Base-by-base conservation (phyloP, 2,113 vertebrate species). In the Ceyx melanurus region DNA sequence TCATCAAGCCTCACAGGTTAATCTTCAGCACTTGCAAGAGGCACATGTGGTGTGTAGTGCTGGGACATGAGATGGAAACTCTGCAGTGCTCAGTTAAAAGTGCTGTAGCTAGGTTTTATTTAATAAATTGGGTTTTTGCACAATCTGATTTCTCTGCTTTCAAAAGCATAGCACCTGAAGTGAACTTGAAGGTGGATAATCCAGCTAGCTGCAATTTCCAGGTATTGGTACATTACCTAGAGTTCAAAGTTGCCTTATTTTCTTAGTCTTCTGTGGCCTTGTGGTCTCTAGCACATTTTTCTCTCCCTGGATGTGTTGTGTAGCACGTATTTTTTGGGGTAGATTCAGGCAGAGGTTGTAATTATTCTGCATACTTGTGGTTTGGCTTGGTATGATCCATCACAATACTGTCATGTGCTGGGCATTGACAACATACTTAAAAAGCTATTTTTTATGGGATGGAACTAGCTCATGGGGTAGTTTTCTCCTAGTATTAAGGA, bases 351-450 rank as follows among this genome's bases (percentile, higher is more conserved):
- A 67, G 65, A 90, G 76, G 53, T 64, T 67, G 68, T 67, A 86
- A 91, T 95, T 90, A 88, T 62, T 13, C 40, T 67, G 12, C 95
- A 86, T 95, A 74, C 11, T 86, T 95, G 96, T 92, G 94, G 94
- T 81, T 61, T 95, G 93, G 86, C 65, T 40, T 71, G n/a, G 28
- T 81, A 88, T 80, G 66, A 89, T 91, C 88, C 85, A 77, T 94
- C 86, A 86, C 51, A 88, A 42, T 80, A 64, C 42, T 66, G 90
- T 86, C 92, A 88, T 91, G 90, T 86, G 79, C 72, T 86, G 48
- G 88, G 73, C 82, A 88, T 21, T 61, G 86, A 91, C 79, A 90
- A 8, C 68, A 15, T 43, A 72, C 21, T 93, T 90, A 25, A 58
- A 87, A 91, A 92, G 72, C 80, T 90, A 67, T 74, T 93, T 94